Percentiles rank a stretch among this genome's conserved stretches.
Conservation (phyloP, 2,113 vertebrate species). For the Hoplias malabaricus region DNA sequence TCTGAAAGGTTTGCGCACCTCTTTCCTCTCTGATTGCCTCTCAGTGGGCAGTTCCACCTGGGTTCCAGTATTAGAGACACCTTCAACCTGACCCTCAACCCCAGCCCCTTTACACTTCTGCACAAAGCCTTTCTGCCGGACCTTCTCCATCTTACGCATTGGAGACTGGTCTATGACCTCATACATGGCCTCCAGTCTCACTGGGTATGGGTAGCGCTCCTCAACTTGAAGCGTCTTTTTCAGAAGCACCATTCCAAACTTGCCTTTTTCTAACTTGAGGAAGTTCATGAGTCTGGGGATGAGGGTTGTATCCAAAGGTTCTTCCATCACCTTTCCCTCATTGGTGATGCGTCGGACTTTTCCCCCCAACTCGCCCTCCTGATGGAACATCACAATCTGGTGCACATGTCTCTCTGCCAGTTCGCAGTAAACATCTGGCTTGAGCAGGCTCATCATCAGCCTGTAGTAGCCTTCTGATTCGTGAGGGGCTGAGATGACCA, state of each 20-base stretch:
- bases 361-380: constrained; percentile 87
- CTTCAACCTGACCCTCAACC: constrained; percentile 87
- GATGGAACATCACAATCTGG: constrained; percentile 93
- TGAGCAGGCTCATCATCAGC: constrained; percentile 95
- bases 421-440: constrained; percentile 92
- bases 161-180: constrained; percentile 93
- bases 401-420: constrained; percentile 92
- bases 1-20: constrained; percentile 61
- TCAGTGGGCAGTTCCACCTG: constrained; percentile 52
- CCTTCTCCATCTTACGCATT: constrained; percentile 88
- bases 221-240: constrained; percentile 95
- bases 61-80: constrained; percentile 38
- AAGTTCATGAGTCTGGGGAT: constrained; percentile 92
- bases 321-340: constrained; percentile 89
- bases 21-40: constrained; percentile 71
- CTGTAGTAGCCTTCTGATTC: constrained; percentile 95
- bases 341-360: constrained; percentile 87
- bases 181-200: constrained; percentile 94
- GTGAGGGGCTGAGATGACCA: constrained; percentile 92
- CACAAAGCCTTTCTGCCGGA: constrained; percentile 93
- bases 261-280: constrained; percentile 94
- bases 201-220: constrained; percentile 94
- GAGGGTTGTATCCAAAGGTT: constrained; percentile 83
- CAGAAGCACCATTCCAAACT: constrained; percentile 95
- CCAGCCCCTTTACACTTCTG: constrained; percentile 91